phyloP scores from a whole-genome alignment of 2,113 vertebrate genomes.

The Pseudorectes ferrugineus region DNA sequence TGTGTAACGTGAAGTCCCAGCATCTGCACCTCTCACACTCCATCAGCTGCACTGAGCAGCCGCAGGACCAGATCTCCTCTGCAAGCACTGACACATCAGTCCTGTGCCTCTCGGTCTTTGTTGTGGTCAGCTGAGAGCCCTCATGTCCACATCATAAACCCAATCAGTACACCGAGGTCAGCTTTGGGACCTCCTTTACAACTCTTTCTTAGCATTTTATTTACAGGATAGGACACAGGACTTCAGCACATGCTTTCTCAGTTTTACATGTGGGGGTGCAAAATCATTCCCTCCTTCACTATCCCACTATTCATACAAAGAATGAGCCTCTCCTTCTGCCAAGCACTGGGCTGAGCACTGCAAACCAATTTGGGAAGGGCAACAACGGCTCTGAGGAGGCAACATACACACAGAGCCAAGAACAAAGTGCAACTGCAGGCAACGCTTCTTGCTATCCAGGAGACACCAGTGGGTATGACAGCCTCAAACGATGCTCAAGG shows the following conservation, averaged over 20 bases:
- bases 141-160: not conserved
- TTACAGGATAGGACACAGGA: not conserved
- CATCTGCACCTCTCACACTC: not conserved
- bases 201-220: not conserved
- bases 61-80: not conserved
- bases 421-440: not conserved
- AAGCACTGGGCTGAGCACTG: not conserved
- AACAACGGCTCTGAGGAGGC: not conserved
- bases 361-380: not conserved
- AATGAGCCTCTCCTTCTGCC: not conserved
- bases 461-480: not conserved
- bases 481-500: not conserved
- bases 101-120: not conserved
- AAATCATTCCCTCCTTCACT: not conserved
- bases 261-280: fast-evolving
- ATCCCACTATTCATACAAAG: not conserved
- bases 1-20: not conserved
- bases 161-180: fast-evolving
- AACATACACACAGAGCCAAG: not conserved
- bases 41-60: fast-evolving
- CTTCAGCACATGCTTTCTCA: fast-evolving
- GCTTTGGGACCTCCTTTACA: not conserved
- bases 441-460: not conserved
- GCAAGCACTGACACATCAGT: not conserved
- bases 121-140: not conserved